phyloP scores from a whole-genome alignment of 2,113 vertebrate genomes.

The Porphyrio hochstetteri region DNA sequence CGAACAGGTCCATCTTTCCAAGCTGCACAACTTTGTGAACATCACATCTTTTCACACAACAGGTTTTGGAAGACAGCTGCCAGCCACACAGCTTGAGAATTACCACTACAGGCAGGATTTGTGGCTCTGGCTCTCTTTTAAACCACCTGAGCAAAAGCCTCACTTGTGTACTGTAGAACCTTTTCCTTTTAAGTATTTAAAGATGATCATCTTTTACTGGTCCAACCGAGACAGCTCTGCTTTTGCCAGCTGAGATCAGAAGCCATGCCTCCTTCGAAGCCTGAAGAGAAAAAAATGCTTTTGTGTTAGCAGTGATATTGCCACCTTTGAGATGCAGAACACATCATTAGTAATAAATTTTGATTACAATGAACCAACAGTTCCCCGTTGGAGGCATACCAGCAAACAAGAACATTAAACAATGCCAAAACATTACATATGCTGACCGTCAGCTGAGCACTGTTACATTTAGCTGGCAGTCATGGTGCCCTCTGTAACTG shows the following conservation, averaged over 20 bases:
- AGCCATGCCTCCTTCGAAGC: background rate
- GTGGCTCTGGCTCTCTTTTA: background rate
- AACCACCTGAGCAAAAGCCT: background rate
- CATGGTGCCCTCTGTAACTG: background rate
- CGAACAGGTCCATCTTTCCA: background rate
- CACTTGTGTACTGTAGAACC: background rate
- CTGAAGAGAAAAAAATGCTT: background rate
- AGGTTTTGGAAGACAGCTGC: background rate
- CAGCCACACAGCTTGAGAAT: background rate
- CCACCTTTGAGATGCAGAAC: slow-evolving; percentile 21
- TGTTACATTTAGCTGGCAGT: slow-evolving; percentile 2
- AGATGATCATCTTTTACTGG: background rate
- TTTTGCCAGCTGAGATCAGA: background rate
- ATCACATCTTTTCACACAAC: background rate
- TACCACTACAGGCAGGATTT: background rate
- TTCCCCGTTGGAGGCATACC: slow-evolving; percentile 8
- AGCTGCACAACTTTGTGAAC: background rate
- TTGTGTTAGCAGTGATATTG: background rate
- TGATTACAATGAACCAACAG: slow-evolving; percentile 42
- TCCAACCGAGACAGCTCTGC: background rate
- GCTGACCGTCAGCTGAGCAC: slow-evolving; percentile 24
- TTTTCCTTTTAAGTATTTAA: background rate
- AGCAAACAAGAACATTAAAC: slow-evolving; percentile 21
- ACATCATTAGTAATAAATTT: background rate
- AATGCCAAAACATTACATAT: slow-evolving; percentile 49